Percentiles rank a stretch among this genome's conserved stretches.
These are phyloP conservation scores for Sorex fumeus DNA, from an alignment of 2,113 vertebrate genomes.

Conservation along the genomic window DNA sequence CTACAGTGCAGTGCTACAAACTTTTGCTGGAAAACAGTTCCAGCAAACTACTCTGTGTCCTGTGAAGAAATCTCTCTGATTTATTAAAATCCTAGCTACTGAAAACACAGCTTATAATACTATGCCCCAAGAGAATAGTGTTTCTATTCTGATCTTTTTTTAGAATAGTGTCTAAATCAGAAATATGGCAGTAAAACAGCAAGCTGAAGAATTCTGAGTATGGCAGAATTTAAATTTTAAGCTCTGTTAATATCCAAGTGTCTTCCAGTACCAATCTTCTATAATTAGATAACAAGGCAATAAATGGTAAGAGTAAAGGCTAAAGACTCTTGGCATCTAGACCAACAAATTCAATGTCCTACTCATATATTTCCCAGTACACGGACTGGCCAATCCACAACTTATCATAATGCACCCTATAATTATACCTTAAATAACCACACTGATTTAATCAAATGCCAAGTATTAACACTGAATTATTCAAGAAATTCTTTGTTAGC, in stretches of 20 bases:
- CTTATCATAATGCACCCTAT: not conserved
- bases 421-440: constrained; percentile 43
- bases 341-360: not conserved
- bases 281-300: constrained; percentile 10
- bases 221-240: not conserved
- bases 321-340: not conserved
- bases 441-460: constrained; percentile 6
- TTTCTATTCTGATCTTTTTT: not conserved
- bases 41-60: not conserved
- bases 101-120: not conserved
- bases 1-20: no score
- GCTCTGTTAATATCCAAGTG: not conserved
- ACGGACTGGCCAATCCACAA: constrained; percentile 26
- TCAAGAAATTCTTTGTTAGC: constrained; percentile 39
- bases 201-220: not conserved
- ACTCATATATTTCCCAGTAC: not conserved
- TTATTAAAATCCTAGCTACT: not conserved
- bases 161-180: not conserved
- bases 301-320: not conserved
- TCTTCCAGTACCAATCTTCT: not conserved
- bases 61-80: not conserved
- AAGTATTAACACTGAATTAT: constrained; percentile 32
- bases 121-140: not conserved
- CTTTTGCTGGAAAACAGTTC: not conserved
- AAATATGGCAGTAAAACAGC: not conserved